Evolutionary conservation across 2,113 vertebrate genomes (phyloP), one percentile per base, ranked within the genome.

Genomic region (Eudyptes chrysolophus): DNA sequence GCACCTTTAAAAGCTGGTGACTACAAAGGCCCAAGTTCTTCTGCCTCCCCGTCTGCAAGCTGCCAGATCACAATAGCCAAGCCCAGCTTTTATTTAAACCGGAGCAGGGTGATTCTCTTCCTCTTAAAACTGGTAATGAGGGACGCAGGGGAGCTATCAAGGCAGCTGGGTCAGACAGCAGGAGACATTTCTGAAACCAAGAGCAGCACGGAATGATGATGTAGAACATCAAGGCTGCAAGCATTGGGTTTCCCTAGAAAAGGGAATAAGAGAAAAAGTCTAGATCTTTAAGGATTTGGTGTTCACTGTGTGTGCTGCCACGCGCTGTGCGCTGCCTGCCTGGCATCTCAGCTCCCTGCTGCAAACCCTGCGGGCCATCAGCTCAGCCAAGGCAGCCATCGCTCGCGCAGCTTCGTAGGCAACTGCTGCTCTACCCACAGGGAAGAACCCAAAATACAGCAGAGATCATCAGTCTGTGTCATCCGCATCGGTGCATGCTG

Each of bases 381-480:
- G 84, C 84, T 21, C 49, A 7, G 36, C 44, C 64, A 5, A 14
- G 49, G 57, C 78, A 61, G 52, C 72, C 13, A 20, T 25, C 3
- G 4, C 52, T 66, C 44, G 12, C 9, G 3, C 52, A 3, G 46
- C 40, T 0, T 42, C 26, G 2, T 19, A 5, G n/a, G 51, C 78
- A 71, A 7, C 84, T 29, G 57, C 78, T 38, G 77, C 52, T 32
- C 36, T 68, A 3, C 49, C 72, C 79, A 6, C 21, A 16, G 79
- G 89, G 68, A 27, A 25, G 11, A 57, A 6, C 72, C 61, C 64
- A 21, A 32, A 30, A 17, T 13, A 24, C 69, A 34, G 68, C 34
- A 9, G 68, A 57, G 89, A 25, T 36, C 13, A 7, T 26, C 54
- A 5, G 40, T 5, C 52, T 15, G 12, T 36, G 66, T 38, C 86